phyloP scores from a whole-genome alignment of 2,888 invertebrate genomes.

The Anthrax anthrax region DNA sequence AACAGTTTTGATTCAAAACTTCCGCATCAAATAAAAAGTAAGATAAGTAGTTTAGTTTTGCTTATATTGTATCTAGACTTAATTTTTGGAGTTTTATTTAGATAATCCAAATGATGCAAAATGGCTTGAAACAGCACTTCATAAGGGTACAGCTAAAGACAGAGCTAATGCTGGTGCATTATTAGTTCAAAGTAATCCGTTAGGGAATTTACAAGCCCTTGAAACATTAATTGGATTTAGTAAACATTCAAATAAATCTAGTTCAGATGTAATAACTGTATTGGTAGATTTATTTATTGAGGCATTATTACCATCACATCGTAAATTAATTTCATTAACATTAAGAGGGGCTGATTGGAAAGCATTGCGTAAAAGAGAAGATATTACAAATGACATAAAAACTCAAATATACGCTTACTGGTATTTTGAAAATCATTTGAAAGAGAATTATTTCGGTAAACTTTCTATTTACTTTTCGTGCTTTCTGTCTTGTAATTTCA shows the following conservation, averaged over 20 bases:
- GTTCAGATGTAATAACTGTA: constrained; percentile 26
- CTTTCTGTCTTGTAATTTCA: not conserved
- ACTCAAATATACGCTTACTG: constrained; percentile 58
- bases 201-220: constrained; percentile 28
- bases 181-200: constrained; percentile 31
- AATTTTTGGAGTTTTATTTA: too few species aligned
- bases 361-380: constrained; percentile 20
- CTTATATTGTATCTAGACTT: too few species aligned
- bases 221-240: constrained; percentile 27
- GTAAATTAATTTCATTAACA: constrained; percentile 27
- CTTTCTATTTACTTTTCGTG: not conserved
- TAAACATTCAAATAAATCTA: constrained; percentile 31
- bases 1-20: constrained; percentile 25
- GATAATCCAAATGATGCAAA: constrained; percentile 31
- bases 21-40: constrained; percentile 23
- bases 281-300: constrained; percentile 30
- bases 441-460: constrained; percentile 52
- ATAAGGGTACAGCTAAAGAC: constrained; percentile 34
- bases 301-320: constrained; percentile 27
- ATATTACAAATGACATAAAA: constrained; percentile 42
- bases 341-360: constrained; percentile 33
- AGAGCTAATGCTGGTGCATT: constrained; percentile 33
- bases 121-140: constrained; percentile 33
- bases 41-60: too few species aligned
- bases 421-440: constrained; percentile 82